Conservation (phyloP, 1,140 invertebrate genomes). For the Trinorchestia longiramus region DNA sequence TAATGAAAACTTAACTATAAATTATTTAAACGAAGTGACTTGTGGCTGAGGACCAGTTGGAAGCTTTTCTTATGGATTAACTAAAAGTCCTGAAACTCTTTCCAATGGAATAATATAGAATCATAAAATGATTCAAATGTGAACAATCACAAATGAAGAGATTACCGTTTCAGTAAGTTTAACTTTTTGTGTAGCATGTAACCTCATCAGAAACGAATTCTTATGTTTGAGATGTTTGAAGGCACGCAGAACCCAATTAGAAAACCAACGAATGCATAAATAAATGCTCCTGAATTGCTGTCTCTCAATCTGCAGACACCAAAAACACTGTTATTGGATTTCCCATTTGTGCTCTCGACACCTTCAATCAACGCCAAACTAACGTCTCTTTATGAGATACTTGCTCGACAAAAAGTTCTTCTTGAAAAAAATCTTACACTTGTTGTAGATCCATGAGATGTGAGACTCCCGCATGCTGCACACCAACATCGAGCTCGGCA, state of each 20-base stretch:
- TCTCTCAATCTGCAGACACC: not conserved
- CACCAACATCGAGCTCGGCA: constrained; percentile 44
- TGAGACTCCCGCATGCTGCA: constrained; percentile 50
- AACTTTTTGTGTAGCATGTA: not conserved
- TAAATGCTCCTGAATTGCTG: not conserved
- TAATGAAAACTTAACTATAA: not conserved
- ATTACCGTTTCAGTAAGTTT: not conserved
- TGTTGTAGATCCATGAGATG: constrained; percentile 52
- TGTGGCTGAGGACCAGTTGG: not conserved
- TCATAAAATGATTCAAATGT: not conserved
- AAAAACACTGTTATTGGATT: too few species aligned
- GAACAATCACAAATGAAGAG: not conserved
- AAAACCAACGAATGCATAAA: not conserved
- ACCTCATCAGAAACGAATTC: not conserved
- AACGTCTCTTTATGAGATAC: not conserved
- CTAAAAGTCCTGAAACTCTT: not conserved
- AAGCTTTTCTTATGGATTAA: not conserved
- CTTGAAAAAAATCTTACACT: not conserved
- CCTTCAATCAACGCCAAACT: not conserved
- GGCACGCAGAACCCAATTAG: not conserved
- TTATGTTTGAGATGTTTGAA: not conserved
- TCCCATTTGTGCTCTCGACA: not conserved
- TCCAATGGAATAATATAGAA: not conserved
- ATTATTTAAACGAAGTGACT: not conserved
- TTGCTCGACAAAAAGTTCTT: not conserved